These are phyloP conservation scores for Solenodon paradoxus DNA, from an alignment of 2,113 vertebrate species.

Conservation along the genomic window DNA sequence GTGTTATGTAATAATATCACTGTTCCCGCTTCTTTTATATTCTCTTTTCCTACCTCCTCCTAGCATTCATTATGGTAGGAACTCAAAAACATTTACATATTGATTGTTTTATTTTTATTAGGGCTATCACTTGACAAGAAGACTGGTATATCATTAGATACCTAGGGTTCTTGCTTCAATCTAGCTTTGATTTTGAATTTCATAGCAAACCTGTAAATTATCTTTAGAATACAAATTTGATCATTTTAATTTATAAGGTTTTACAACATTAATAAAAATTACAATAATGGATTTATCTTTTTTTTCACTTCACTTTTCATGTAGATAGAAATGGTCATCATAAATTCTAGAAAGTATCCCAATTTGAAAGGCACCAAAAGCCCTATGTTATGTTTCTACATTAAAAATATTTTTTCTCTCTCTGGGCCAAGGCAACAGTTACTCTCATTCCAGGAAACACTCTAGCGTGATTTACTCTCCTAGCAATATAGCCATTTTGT, in stretches of 20 bases:
- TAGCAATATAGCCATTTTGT: not conserved
- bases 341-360: not conserved
- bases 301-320: slow-evolving; percentile 7
- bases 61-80: not conserved
- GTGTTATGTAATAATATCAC: not conserved
- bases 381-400: not conserved
- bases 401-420: not conserved
- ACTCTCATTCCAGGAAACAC: not conserved
- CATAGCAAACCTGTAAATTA: slow-evolving; percentile 32
- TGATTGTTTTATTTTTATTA: not conserved
- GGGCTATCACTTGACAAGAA: not conserved
- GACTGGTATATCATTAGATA: not conserved
- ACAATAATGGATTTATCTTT: not conserved
- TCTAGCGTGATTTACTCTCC: not conserved
- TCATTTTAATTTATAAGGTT: not conserved
- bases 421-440: not conserved
- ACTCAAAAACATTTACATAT: not conserved
- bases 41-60: not conserved
- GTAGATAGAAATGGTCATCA: not conserved
- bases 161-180: not conserved
- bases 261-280: slow-evolving; percentile 25
- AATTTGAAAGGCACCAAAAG: not conserved
- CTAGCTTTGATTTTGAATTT: slow-evolving; percentile 6
- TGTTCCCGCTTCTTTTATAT: not conserved
- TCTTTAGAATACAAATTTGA: not conserved